Evolutionary conservation across 2,888 invertebrate genomes (phyloP).

Genomic region (Epiblema foenella): DNA sequence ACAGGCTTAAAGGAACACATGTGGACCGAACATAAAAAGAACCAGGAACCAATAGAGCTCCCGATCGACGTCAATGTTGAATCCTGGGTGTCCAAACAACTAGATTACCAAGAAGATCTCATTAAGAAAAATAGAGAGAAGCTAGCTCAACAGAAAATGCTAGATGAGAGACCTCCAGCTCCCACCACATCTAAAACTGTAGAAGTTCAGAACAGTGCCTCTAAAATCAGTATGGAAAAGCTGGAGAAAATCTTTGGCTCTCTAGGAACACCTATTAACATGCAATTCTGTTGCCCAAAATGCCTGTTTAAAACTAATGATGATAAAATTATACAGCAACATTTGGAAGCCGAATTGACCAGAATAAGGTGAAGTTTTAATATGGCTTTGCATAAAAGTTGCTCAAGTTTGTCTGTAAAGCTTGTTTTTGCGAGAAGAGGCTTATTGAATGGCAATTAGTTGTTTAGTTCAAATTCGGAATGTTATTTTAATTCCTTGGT

Average conservation of each 20-base stretch:
- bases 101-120: constrained; percentile 64
- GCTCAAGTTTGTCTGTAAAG: constrained; percentile 3
- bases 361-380: constrained; percentile 66
- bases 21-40: constrained; percentile 72
- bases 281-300: constrained; percentile 68
- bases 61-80: constrained; percentile 77
- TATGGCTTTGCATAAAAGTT: constrained; percentile 31
- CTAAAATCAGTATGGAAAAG: constrained; percentile 50
- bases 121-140: constrained; percentile 63
- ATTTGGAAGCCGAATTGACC: constrained; percentile 71
- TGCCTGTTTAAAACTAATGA: constrained; percentile 59
- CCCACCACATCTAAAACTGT: constrained; percentile 27
- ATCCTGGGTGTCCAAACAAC: constrained; percentile 76
- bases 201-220: not conserved
- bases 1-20: constrained; percentile 83
- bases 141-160: constrained; percentile 59
- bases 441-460: not conserved
- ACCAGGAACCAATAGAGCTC: constrained; percentile 67
- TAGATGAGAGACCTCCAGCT: constrained; percentile 39
- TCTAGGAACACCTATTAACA: constrained; percentile 59
- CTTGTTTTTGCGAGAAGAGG: constrained; percentile 6
- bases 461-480: not conserved
- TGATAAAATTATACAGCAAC: constrained; percentile 64
- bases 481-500: not conserved
- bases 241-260: constrained; percentile 66